Evolutionary conservation across 2,113 vertebrate genomes (phyloP), one percentile per base, ranked within the genome.

Genomic region (Thymallus thymallus): DNA sequence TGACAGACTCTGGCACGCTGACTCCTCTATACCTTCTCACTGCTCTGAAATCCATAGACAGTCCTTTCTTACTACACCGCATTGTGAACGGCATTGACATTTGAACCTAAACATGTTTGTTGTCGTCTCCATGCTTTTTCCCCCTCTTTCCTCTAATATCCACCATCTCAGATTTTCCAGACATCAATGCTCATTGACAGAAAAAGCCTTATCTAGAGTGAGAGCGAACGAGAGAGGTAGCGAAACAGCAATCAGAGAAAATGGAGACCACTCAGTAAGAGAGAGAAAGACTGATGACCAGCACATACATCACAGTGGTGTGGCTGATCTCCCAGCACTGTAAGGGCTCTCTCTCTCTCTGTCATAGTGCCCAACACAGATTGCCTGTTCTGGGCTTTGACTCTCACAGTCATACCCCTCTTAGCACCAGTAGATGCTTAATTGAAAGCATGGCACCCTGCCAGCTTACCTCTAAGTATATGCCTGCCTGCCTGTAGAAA

Each of bases 331-430:
- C 60, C 68, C 13, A 51, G 48, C 1, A 3, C 16, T 51, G 12
- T 14, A 51, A 18, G 48, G 48, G 4, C 48, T 65, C 48, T 41
- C 60, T 65, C 48, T 41, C 60, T 65, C 46, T 14, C 65, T 69
- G 41, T 70, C 45, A 6, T 24, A 10, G 51, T 64, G 74, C 45
- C 77, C 76, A 69, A 13, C 12, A 10, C 67, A 71, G 35, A 58
- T 41, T 69, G 41, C 74, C 45, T 6, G 24, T 18, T 51, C 48
- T 74, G 41, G 77, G 76, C 68, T 20, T n/a, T 14, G 67, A 71
- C 69, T 79, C 76, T 51, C 71, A 69, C 74, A 68, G 75, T 80
- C 81, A 76, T 68, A 68, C 56, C 18, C 74, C 74, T 85, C 81
- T 85, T 81, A 70, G 81, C 73, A 22, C 12, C 63, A n/a, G 24